Base-by-base conservation (phyloP, 1,140 invertebrate genomes). In the Bombus haemorrhoidalis region DNA sequence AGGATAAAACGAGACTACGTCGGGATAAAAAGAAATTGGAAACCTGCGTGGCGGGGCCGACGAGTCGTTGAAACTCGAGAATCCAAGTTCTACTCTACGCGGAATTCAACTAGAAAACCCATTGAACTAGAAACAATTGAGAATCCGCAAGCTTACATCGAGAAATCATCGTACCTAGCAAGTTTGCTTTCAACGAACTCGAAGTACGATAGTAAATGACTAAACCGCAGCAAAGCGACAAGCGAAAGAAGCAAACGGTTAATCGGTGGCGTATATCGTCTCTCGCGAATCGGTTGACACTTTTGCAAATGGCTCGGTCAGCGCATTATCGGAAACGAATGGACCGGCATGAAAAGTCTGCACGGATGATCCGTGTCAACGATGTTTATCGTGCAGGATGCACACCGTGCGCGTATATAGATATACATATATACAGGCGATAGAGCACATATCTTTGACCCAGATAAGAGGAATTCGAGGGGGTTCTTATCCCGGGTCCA, bases 401-500 rank as follows among this genome's bases (percentile, higher is more conserved):
- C 88, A 37, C 74, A 12, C 3, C 47, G n/a, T 43, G 34, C 66
- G 25, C 4, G 25, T 57, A 39, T 28, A 68, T 47, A 62, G 2
- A 64, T 43, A 53, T 47, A 47, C 2, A 43, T 57, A 32, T 53
- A 41, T 1, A 39, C 12, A 28, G 9, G 32, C 4, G 69, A 62
- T n/a, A 39, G 41, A 39, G 37, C 69, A 74, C 84, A 82, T 91
- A 91, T 86, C 89, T 91, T 91, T 91, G 89, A 91, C 89, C 89
- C 71, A 91, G 89, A 91, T 91, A 91, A 91, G 86, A 75, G 66
- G 84, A 88, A 88, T 89, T 86, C 89, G 89, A 90, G 84, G 89
- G 88, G 82, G 81, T 90, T 87, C 83, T 89, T 89, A 87, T 87
- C 80, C 71, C 62, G 76, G 72, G 80, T 87, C 80, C 86, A 86